Conservation (phyloP, 2,888 invertebrate species). For the Lamellibrachia columna region DNA sequence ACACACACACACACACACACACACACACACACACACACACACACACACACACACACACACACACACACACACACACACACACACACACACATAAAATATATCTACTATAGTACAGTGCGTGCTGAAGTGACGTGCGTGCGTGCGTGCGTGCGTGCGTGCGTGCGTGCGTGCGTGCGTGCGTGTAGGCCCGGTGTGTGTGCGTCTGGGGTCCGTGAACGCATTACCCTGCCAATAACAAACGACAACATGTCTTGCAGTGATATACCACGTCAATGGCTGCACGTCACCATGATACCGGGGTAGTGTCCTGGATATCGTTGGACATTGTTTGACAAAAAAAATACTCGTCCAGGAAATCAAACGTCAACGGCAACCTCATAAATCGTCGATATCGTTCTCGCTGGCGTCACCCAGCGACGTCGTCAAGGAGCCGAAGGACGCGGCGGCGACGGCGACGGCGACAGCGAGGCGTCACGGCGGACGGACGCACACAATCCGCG, state of each 20-base stretch:
- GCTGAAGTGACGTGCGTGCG: no score
- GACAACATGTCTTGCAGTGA: not conserved
- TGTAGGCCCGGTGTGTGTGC: no score
- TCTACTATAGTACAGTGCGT: not conserved
- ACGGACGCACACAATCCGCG: not conserved
- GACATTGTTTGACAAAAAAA: not conserved
- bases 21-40: not conserved
- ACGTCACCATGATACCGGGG: not conserved
- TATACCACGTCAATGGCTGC: not conserved
- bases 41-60: not conserved
- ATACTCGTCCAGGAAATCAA: not conserved
- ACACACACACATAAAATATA: not conserved
- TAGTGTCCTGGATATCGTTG: not conserved
- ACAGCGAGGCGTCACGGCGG: conserved; percentile 12
- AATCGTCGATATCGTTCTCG: not conserved
- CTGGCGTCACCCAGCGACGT: conserved; percentile 10
- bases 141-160: no score
- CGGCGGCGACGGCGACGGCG: not conserved
- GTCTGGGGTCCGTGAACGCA: no score
- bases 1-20: not conserved
- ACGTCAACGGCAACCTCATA: not conserved
- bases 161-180: no score
- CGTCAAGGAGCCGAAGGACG: not conserved
- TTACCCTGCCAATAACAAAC: not conserved
- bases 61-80: not conserved